Conservation (phyloP, 2,888 invertebrate species). For the Iphiclides podalirius region DNA sequence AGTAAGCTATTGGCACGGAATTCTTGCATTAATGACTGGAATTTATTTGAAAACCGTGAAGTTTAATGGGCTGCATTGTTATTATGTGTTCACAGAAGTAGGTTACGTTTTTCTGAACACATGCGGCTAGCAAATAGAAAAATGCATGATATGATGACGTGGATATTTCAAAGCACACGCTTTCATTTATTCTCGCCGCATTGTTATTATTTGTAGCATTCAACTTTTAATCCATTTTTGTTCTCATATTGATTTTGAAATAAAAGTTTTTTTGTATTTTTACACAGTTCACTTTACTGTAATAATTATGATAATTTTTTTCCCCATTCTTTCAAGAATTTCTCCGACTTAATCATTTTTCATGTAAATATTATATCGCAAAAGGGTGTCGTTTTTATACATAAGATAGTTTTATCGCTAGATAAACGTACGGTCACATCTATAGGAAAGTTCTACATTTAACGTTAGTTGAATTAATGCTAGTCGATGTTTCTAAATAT, state of each 20-base stretch:
- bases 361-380: no score
- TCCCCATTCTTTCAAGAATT: no score
- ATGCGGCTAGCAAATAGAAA: slow-evolving; percentile 15
- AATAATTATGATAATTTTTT: no score
- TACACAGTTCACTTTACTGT: no score
- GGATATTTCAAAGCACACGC: slow-evolving; percentile 14
- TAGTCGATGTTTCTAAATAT: no score
- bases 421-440: no score
- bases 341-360: no score
- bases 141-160: slow-evolving; percentile 8
- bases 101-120: slow-evolving; percentile 20
- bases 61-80: slow-evolving; percentile 31
- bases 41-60: slow-evolving; percentile 37
- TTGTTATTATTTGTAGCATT: not conserved
- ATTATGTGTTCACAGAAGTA: slow-evolving; percentile 25
- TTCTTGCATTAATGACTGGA: slow-evolving; percentile 65
- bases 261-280: no score
- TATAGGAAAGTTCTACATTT: no score
- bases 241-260: not conserved
- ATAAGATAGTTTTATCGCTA: no score
- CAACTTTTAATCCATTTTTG: not conserved
- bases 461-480: no score
- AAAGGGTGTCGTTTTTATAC: no score
- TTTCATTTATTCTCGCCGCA: slow-evolving; percentile 2
- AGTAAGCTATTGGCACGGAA: slow-evolving; percentile 60